A percentile compares a stretch with the other conserved stretches of the same genome.
Evolutionary conservation across 2,888 invertebrate genomes (phyloP).

Genomic region (Operophtera brumata): DNA sequence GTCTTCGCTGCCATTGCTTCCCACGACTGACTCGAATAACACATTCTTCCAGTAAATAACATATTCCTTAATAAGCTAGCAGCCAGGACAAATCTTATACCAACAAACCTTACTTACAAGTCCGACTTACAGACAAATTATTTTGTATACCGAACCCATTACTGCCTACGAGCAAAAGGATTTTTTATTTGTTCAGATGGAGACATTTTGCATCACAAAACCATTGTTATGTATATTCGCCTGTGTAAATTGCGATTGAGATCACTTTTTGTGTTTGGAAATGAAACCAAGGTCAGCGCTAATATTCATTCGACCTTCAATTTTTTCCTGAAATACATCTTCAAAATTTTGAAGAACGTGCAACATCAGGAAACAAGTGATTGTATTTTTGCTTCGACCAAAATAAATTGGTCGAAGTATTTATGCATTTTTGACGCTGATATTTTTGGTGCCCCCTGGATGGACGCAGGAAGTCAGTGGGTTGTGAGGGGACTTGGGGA

Average conservation of each 20-base stretch:
- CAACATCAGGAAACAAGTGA: conserved; percentile 21
- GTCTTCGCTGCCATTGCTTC: no score
- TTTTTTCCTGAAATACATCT: conserved; percentile 51
- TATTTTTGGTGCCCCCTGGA: no score
- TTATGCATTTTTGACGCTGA: no score
- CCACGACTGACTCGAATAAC: no score
- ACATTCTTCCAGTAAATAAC: no score
- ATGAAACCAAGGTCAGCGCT: conserved; percentile 63
- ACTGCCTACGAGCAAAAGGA: neutral
- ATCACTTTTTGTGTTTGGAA: conserved; percentile 65
- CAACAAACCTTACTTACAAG: no score
- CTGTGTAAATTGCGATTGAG: conserved; percentile 56
- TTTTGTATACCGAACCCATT: conserved; percentile 2
- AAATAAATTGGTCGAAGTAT: no score
- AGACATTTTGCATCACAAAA: conserved; percentile 54
- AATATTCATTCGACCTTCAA: conserved; percentile 61
- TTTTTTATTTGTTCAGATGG: conserved; percentile 46
- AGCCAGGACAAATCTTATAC: no score
- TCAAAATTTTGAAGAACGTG: conserved; percentile 12
- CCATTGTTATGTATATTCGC: conserved; percentile 66
- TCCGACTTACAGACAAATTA: no score
- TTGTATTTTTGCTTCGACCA: conserved; percentile 1
- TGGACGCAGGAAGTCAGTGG: no score
- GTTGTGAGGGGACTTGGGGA: no score
- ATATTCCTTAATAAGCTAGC: no score